phyloP scores from a whole-genome alignment of 2,888 invertebrate genomes.

The Scaptomyza reducta region DNA sequence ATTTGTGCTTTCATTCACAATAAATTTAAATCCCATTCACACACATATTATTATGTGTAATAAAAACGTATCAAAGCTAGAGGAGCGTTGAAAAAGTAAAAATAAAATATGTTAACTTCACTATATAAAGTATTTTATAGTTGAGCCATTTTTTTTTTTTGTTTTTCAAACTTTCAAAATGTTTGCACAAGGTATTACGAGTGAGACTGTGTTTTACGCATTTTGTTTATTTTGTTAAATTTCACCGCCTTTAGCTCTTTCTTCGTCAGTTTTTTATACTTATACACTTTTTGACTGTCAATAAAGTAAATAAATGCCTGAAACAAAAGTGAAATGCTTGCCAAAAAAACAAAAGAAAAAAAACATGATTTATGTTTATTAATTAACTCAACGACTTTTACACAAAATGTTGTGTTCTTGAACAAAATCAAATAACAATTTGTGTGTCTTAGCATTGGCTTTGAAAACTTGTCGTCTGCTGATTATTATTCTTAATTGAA shows the following conservation, averaged over 20 bases:
- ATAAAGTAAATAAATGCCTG: constrained; percentile 26
- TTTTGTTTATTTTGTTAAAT: constrained; percentile 52
- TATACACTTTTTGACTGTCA: constrained; percentile 27
- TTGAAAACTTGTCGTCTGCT: constrained; percentile 16
- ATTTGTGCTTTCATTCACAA: constrained; percentile 1
- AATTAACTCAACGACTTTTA: constrained; percentile 38
- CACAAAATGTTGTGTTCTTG: constrained; percentile 45
- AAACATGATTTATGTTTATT: constrained; percentile 51
- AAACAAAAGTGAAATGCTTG: constrained; percentile 7
- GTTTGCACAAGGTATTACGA: constrained; percentile 37
- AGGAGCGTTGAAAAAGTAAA: not conserved
- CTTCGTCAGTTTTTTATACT: constrained; percentile 5
- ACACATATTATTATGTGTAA: not conserved
- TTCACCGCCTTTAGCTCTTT: constrained; percentile 36
- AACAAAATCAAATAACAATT: constrained; percentile 25
- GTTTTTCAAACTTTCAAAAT: constrained; percentile 1
- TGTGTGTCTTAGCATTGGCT: constrained; percentile 21
- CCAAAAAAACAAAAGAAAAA: constrained; percentile 35
- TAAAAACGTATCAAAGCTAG: not conserved
- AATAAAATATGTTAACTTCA: not conserved
- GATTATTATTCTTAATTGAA: constrained; percentile 35
- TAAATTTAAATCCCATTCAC: not conserved
- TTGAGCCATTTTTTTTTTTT: not conserved
- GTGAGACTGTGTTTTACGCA: constrained; percentile 26
- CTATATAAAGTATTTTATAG: not conserved